These are phyloP conservation scores for Taeniopygia guttata DNA, from an alignment of 2,797 vertebrate species.

Conservation along the genomic window DNA sequence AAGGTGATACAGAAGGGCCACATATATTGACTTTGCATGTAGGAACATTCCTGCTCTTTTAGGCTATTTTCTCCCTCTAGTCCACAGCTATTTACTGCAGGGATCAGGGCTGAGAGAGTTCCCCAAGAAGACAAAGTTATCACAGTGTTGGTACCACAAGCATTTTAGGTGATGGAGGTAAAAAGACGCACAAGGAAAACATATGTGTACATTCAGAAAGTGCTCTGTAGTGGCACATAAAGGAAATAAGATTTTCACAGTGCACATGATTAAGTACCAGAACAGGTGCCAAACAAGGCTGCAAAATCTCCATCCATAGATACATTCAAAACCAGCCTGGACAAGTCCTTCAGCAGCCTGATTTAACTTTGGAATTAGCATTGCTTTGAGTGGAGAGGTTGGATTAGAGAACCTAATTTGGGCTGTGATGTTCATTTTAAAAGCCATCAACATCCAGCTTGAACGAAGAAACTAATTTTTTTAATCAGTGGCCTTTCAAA, in stretches of 20 bases:
- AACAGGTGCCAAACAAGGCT: background rate
- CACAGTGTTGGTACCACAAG: background rate
- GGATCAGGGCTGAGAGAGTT: background rate
- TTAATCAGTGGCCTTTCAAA: background rate
- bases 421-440: background rate
- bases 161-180: background rate
- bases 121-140: background rate
- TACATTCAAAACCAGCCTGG: background rate
- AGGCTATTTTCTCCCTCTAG: background rate
- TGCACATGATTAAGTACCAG: background rate
- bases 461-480: background rate
- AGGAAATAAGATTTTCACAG: background rate
- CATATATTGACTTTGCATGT: background rate
- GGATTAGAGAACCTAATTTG: background rate
- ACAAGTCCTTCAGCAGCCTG: background rate
- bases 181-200: background rate
- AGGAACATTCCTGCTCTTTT: background rate
- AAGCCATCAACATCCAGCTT: background rate
- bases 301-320: background rate
- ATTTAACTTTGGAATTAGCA: background rate
- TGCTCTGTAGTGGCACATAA: background rate
- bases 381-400: background rate
- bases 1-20: background rate
- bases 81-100: background rate
- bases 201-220: background rate